phyloP scores from a whole-genome alignment of 2,113 vertebrate genomes.

The Galeopterus variegatus region DNA sequence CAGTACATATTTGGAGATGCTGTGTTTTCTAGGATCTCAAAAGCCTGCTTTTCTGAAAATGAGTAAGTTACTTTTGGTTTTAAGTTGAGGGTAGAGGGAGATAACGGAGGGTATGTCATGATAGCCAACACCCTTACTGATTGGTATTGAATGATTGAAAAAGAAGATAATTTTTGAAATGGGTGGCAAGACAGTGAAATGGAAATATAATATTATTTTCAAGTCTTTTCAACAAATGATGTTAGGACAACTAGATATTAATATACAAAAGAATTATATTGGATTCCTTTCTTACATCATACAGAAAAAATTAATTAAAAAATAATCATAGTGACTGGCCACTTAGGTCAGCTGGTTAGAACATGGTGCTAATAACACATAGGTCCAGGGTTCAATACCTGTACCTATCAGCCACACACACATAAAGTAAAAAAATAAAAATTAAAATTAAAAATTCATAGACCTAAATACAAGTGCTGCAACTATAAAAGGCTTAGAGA shows the following conservation, averaged over 20 bases:
- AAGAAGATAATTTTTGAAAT: background rate
- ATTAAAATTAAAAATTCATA: background rate
- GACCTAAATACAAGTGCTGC: background rate
- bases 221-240: background rate
- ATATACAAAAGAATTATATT: background rate
- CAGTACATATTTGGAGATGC: background rate
- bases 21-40: background rate
- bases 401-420: too few species aligned
- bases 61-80: background rate
- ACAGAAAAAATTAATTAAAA: background rate
- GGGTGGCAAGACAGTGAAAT: background rate
- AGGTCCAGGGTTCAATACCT: too few species aligned
- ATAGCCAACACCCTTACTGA: background rate
- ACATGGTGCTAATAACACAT: too few species aligned
- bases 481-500: background rate
- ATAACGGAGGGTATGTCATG: background rate
- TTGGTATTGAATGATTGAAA: background rate
- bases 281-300: background rate
- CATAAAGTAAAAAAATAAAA: too few species aligned
- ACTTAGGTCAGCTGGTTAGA: too few species aligned
- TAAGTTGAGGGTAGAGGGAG: background rate
- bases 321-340: background rate
- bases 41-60: background rate
- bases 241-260: background rate
- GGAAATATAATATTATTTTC: background rate